Evolutionary conservation across 2,888 invertebrate species (phyloP).

Genomic region (Lymantria monacha): DNA sequence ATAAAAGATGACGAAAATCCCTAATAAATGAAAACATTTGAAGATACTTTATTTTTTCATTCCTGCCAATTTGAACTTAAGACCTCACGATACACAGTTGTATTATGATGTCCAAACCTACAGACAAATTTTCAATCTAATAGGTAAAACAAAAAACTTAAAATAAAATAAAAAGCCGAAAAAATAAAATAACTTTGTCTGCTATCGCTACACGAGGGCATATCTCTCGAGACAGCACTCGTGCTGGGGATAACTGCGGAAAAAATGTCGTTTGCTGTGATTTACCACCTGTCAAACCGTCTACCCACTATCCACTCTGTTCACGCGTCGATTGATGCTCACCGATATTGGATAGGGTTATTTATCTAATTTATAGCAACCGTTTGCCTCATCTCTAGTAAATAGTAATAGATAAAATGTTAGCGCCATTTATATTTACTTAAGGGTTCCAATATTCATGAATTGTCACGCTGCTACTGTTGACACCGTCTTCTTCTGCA

Average conservation of each 20-base stretch:
- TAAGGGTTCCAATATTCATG: too few relatives aligned
- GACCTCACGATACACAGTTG: too few relatives aligned
- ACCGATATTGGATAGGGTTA: constrained; percentile 34
- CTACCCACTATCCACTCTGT: constrained; percentile 26
- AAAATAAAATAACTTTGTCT: constrained; percentile 26
- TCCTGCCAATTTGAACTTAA: too few relatives aligned
- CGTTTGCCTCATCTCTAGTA: constrained; percentile 3
- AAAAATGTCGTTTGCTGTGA: constrained; percentile 75
- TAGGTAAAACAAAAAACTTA: too few relatives aligned
- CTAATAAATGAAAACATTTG: too few relatives aligned
- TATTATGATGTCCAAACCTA: too few relatives aligned
- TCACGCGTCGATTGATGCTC: constrained; percentile 33
- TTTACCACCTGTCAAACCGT: constrained; percentile 59
- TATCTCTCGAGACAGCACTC: constrained; percentile 76
- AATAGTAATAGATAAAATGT: constrained; percentile 10
- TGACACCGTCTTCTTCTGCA: too few relatives aligned
- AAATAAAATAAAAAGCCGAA: not conserved
- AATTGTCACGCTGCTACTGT: too few relatives aligned
- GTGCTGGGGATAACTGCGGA: constrained; percentile 62
- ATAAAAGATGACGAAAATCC: too few relatives aligned
- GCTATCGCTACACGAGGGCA: constrained; percentile 43
- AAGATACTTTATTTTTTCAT: too few relatives aligned
- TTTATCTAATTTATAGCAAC: constrained; percentile 25
- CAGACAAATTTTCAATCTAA: too few relatives aligned
- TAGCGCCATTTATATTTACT: not conserved